Evolutionary conservation across 2,797 vertebrate species (phyloP).

Genomic region (Siniperca scherzeri): DNA sequence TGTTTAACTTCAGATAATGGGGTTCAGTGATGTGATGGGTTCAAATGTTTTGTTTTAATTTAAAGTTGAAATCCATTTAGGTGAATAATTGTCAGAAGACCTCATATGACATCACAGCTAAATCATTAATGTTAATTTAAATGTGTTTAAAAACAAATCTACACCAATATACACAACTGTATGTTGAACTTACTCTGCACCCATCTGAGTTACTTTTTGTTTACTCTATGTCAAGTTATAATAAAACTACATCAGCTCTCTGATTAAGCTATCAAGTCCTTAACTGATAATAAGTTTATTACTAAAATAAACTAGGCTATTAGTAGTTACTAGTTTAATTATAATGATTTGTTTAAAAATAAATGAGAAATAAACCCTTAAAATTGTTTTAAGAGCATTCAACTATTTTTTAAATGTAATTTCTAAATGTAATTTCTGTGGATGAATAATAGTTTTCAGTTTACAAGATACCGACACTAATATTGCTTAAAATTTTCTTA

Average conservation of each 20-base stretch:
- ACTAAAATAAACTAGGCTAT: neutral
- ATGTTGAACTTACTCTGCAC: neutral
- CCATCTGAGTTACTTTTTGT: neutral
- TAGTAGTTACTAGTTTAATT: no score
- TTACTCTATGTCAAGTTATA: neutral
- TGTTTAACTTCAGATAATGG: slow-evolving; percentile 20
- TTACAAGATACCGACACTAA: neutral
- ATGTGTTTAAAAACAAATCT: neutral
- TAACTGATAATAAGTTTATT: neutral
- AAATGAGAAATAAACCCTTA: neutral
- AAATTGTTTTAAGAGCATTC: neutral
- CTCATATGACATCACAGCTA: neutral
- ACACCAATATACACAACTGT: neutral
- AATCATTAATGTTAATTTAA: neutral
- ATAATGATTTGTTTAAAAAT: neutral
- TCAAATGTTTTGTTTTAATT: slow-evolving; percentile 13
- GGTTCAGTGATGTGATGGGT: slow-evolving; percentile 4
- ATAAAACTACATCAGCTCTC: neutral
- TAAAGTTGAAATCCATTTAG: neutral
- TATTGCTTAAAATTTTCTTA: neutral
- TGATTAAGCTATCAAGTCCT: neutral
- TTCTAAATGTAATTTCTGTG: neutral
- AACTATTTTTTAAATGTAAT: accelerated
- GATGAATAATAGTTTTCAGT: neutral
- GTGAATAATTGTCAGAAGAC: neutral